These are phyloP conservation scores for Lymantria monacha DNA, from an alignment of 2,888 invertebrate genomes.

Conservation along the genomic window DNA sequence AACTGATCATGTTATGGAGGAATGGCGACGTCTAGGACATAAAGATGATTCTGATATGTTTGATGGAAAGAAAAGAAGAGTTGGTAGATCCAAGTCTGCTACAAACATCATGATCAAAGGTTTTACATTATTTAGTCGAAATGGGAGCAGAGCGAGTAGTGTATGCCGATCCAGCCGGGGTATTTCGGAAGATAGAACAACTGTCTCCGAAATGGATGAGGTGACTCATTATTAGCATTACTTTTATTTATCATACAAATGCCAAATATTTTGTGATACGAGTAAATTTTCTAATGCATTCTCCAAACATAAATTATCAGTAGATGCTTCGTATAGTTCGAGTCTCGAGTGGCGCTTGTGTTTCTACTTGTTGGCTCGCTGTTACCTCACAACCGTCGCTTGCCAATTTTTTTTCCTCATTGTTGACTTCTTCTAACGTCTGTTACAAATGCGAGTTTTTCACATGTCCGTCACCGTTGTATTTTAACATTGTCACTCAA, in stretches of 20 bases:
- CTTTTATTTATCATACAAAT: constrained; percentile 34
- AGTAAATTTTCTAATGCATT: constrained; percentile 43
- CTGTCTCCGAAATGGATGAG: constrained; percentile 86
- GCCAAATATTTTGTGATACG: constrained; percentile 40
- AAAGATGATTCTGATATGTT: constrained; percentile 76
- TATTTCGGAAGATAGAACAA: constrained; percentile 84
- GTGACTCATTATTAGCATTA: constrained; percentile 61
- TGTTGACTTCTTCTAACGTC: constrained; percentile 51
- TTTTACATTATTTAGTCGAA: constrained; percentile 85
- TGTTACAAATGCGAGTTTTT: constrained; percentile 56
- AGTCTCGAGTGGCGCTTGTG: constrained; percentile 50
- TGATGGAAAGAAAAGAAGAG: constrained; percentile 57
- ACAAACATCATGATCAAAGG: constrained; percentile 93
- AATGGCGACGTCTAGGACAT: constrained; percentile 89
- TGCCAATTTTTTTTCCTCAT: constrained; percentile 70
- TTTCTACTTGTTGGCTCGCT: constrained; percentile 40
- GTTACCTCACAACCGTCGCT: constrained; percentile 46
- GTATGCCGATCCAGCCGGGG: constrained; percentile 76
- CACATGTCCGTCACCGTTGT: constrained; percentile 47
- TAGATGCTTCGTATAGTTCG: constrained; percentile 45
- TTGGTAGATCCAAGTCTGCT: constrained; percentile 87
- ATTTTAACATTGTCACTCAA: constrained; percentile 54
- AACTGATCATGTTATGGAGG: constrained; percentile 94
- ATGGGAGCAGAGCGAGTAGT: constrained; percentile 81
- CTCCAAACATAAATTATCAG: constrained; percentile 54